Base-by-base conservation (phyloP, 1,140 invertebrate species). In the Glossosoma conforme region DNA sequence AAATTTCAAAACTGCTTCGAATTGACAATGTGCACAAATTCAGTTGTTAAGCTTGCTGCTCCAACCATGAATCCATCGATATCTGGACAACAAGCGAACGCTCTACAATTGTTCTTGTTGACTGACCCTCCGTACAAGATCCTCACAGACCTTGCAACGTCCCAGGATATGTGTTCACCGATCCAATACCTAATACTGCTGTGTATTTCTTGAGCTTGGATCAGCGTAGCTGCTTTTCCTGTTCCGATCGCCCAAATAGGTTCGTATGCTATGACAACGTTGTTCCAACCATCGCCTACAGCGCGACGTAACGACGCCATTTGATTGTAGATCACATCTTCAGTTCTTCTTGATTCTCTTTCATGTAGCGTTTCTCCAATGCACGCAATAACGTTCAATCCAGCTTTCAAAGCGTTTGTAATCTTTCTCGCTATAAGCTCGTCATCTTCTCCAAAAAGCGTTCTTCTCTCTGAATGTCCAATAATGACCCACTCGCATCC, bases 161-260 rank as follows among this genome's bases (percentile, higher is more conserved):
- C 28, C n/a, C 14, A 13, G 9, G 9, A 24, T 24, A 48, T 28
- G 20, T 52, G 42, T 11, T 52, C 25, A 3, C 15, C 13, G 17
- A 54, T 9, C 22, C 36, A 33, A 10, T 11, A 13, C 20, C 45
- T 5, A 13, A 62, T 52, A 9, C 30, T 8, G n/a, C n/a, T 32
- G 38, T 64, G 62, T 9, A 56, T 28, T 20, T 35, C 48, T 35
- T 58, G 49, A 10, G 55, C 63, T 33, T 81, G 73, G 35, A 77
- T 68, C 11, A 76, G 77, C 10, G 72, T 67, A 76, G 79, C 28
- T 67, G 77, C 17, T 60, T 74, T 77, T 4, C 79, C 78, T 11
- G 78, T 82, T 10, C 78, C 78, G 52, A 81, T 82, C 14, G 78
- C 80, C 78, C 78, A 81, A 8, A 82, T 75, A 46, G 78, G 80